Base-by-base conservation (phyloP, 2,113 vertebrate species). In the Vireo altiloquus region DNA sequence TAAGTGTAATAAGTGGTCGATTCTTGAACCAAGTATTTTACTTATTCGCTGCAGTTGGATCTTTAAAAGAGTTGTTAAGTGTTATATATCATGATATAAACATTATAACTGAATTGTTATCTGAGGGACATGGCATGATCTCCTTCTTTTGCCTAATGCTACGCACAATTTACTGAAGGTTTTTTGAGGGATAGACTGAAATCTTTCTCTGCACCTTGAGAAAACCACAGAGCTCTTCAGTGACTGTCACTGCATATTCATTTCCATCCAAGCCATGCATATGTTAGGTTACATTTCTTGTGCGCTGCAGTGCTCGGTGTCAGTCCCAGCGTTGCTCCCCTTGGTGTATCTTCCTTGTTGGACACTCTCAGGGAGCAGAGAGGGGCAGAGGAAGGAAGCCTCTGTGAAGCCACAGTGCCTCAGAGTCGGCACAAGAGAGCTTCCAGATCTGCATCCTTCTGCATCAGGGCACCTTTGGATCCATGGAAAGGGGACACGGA, bases 401-500 rank as follows among this genome's bases (percentile, higher is more conserved):
- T 56, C 16, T 66, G 27, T 8, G n/a, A 60, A 72, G 15, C 33
- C 16, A 16, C 52, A 44, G 44, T 35, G 49, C 16, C 37, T 25
- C 54, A 21, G 53, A 49, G 27, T 70, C 70, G 64, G n/a, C 33
- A 47, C 30, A 66, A 13, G 2, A 44, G 54, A 18, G 30, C 22
- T 74, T 82, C 47, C 47, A 78, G n/a, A 70, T 27, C 21, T 35
- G 56, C 11, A 33, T 86, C 54, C 33, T 65, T 64, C 39, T 77
- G 30, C 52, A 15, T 35, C 42, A 37, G 42, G 20, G 37, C 39
- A 40, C 22, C 20, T 71, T 31, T 65, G 27, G 50, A 30, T 49
- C 56, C 0, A 0, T 76, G 33, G 17, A 52, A 52, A 8, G 3
- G 37, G 65, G 65, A 24, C 12, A 24, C 0, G 20, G 39, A 20